A percentile compares a stretch with the other conserved stretches of the same genome.
Conservation (phyloP, 2,797 vertebrate genomes). For the Cyclopterus lumpus region DNA sequence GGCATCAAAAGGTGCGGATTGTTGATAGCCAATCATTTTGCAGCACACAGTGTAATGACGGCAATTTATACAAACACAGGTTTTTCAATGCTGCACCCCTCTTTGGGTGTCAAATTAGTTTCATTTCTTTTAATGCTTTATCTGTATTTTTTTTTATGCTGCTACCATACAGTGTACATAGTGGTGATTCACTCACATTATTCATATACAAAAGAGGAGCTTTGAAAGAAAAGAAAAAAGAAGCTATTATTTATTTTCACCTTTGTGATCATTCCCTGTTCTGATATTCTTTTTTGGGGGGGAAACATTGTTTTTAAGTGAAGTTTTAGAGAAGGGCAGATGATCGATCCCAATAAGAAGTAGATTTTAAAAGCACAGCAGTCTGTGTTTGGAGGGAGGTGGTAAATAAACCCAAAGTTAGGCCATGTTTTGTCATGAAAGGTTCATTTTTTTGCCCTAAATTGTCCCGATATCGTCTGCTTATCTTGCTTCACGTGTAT, state of each 20-base stretch:
- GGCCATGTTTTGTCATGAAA: conserved; percentile 14
- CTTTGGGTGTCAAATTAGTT: not conserved
- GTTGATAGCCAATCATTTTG: conserved; percentile 51
- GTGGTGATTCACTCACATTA: not conserved
- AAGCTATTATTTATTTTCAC: not conserved
- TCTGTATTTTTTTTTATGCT: not conserved
- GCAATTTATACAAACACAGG: conserved; percentile 39
- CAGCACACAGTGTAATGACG: conserved; percentile 33
- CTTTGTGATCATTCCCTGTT: not conserved
- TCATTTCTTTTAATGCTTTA: not conserved
- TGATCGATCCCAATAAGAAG: conserved; percentile 38
- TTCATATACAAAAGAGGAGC: not conserved
- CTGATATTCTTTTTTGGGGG: not conserved
- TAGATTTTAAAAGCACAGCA: conserved; percentile 45
- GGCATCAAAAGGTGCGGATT: conserved; percentile 54
- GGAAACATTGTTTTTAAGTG: not conserved
- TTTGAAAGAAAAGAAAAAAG: not conserved
- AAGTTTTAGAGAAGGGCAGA: conserved; percentile 19
- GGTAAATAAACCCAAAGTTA: conserved; percentile 41
- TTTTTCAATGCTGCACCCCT: conserved; percentile 16
- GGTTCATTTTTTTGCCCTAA: conserved; percentile 9
- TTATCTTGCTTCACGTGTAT: conserved; percentile 30
- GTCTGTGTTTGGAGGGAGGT: conserved; percentile 52
- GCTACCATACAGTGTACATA: not conserved
- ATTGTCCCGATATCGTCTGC: conserved; percentile 33